Evolutionary conservation across 2,888 invertebrate genomes (phyloP).

Genomic region (Stratiomys singularior): DNA sequence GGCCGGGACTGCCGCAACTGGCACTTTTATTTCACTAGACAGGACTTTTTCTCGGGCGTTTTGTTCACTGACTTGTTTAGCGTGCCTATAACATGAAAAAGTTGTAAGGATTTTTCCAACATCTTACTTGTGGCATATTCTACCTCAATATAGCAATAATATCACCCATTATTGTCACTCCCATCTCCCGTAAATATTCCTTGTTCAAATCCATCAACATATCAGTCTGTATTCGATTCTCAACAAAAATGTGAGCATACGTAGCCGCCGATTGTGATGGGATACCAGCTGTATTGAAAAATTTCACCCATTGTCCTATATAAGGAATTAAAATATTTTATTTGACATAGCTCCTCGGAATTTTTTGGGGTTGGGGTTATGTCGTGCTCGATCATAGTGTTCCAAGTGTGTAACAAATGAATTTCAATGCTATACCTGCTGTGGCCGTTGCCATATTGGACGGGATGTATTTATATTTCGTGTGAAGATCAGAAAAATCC

Average conservation of each 20-base stretch:
- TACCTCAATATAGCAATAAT: conserved; percentile 78
- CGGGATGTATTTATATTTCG: not conserved
- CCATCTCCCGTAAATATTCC: conserved; percentile 89
- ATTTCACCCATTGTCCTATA: conserved; percentile 77
- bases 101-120: not conserved
- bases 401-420: not conserved
- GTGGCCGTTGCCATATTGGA: conserved; percentile 47
- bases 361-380: conserved; percentile 16
- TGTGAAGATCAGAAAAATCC: not conserved
- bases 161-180: conserved; percentile 79
- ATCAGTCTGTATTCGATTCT: conserved; percentile 85
- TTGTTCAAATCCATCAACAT: conserved; percentile 89
- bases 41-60: conserved; percentile 70
- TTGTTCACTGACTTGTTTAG: conserved; percentile 71
- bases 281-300: conserved; percentile 87
- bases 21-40: conserved; percentile 64
- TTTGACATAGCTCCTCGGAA: not conserved
- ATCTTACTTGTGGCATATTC: conserved; percentile 8
- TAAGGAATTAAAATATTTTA: conserved; percentile 20
- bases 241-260: conserved; percentile 86
- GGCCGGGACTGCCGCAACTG: conserved; percentile 68
- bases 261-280: conserved; percentile 78
- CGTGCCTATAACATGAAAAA: conserved; percentile 65
- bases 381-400: not conserved
- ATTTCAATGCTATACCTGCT: conserved; percentile 42